Percentiles rank a stretch among this genome's conserved stretches.
Conservation (phyloP, 2,797 vertebrate genomes). For the Sciaenops ocellatus region DNA sequence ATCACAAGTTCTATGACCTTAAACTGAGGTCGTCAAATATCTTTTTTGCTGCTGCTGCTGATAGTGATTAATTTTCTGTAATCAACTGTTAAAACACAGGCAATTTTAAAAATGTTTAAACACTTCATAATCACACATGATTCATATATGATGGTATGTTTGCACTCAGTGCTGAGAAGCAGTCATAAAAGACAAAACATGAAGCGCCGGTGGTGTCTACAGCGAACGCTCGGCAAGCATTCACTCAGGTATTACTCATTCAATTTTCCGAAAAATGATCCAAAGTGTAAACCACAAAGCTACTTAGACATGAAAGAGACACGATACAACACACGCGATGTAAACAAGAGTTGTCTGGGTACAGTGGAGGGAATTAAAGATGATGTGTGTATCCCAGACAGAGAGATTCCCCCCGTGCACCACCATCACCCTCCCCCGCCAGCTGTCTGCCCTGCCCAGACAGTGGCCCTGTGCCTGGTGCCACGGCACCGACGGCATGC, state of each 20-base stretch:
- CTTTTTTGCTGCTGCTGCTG: background rate
- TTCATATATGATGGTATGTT: too few species aligned
- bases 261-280: background rate
- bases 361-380: conserved; percentile 50
- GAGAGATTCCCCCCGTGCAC: conserved; percentile 25
- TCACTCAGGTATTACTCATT: conserved; percentile 16
- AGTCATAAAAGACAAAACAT: background rate
- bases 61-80: background rate
- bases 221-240: background rate
- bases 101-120: too few species aligned
- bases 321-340: conserved; percentile 17
- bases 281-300: background rate
- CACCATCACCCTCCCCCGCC: conserved; percentile 18
- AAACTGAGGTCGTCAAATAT: background rate
- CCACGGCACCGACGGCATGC: conserved; percentile 64
- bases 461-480: conserved; percentile 77
- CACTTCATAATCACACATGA: too few species aligned
- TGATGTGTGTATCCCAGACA: conserved; percentile 55
- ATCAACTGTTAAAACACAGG: background rate
- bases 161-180: background rate
- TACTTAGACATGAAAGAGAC: background rate
- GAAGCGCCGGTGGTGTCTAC: background rate
- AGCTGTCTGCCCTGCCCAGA: conserved; percentile 79
- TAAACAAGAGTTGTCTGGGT: conserved; percentile 52
- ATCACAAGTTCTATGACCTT: background rate